Base-by-base conservation (phyloP, 2,797 vertebrate species). In the Zenarchopterus dispar region DNA sequence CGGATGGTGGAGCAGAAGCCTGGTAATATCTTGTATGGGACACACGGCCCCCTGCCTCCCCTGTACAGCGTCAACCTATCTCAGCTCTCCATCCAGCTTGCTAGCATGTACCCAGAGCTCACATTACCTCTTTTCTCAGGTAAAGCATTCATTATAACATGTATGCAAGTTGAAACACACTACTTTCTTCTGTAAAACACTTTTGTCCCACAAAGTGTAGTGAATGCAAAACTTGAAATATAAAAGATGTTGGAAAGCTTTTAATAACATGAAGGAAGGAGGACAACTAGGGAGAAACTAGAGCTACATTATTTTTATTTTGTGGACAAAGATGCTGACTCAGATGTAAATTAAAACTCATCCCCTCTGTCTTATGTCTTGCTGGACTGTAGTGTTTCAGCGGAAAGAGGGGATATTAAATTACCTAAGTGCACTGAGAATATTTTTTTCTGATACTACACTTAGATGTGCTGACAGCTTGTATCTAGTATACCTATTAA, bases 101-200 rank as follows among this genome's bases (percentile, higher is more conserved):
- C 98, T 86, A 94, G 96, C 91, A 99, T 98, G 97, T 99, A 97
- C 84, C 98, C 98, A 0, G 97, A 99, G 85, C 97, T 99, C 84
- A 99, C 97, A 0, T 94, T 99, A 67, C 97, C 96, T 0, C 95
- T 99, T 55, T 98, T 99, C 90, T 99, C 97, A 94, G 97, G 97
- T 99, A 94, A 10, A 26, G 17, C 22, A 33, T 22, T 54, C 11
- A 54, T 0, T 4, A 15, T 4, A 17, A 5, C 39, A 39, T 58
- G 11, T 17, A 16, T 22, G 18, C 4, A 33, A 6, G 5, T 24
- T 46, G 42, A 51, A 36, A n/a, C 4, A 26, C 13, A 51, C 0
- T 42, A 13, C 36, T 3, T 16, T 33, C 16, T 52, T 42, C 21
- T 42, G 4, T 67, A 26, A 6, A 52, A 26, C 4, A 16, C 50